Evolutionary conservation across 2,797 vertebrate species (phyloP).

Genomic region (Esox masquinongy): DNA sequence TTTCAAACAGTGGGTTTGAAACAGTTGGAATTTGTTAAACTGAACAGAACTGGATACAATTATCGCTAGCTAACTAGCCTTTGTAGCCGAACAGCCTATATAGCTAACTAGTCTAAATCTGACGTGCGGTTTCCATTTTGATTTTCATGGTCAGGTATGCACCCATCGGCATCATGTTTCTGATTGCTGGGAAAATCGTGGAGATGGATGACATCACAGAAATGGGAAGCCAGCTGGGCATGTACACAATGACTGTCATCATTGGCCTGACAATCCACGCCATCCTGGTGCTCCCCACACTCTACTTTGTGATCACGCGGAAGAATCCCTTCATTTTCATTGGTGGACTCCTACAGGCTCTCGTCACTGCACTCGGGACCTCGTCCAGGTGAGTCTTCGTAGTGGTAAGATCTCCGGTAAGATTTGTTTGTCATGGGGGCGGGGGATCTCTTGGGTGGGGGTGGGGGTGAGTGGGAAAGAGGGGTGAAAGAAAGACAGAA

Average conservation of each 20-base stretch:
- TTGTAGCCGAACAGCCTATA: not conserved
- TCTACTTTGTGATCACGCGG: slow-evolving; percentile 81
- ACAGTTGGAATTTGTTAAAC: too few species aligned
- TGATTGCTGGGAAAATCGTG: slow-evolving; percentile 85
- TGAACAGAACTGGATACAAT: too few species aligned
- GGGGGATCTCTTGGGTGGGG: too few species aligned
- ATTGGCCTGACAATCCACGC: slow-evolving; percentile 77
- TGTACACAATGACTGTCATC: slow-evolving; percentile 84
- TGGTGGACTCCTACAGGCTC: slow-evolving; percentile 79
- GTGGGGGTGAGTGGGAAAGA: too few species aligned
- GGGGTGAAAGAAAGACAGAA: too few species aligned
- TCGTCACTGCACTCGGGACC: slow-evolving; percentile 83
- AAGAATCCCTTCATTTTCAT: slow-evolving; percentile 82
- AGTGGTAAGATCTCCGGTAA: not conserved
- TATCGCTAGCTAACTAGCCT: too few species aligned
- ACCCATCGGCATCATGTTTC: slow-evolving; percentile 81
- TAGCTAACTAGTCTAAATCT: not conserved
- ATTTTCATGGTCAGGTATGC: slow-evolving; percentile 75
- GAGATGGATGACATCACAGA: slow-evolving; percentile 78
- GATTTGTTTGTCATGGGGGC: too few species aligned
- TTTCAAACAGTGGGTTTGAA: too few species aligned
- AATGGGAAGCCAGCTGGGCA: slow-evolving; percentile 80
- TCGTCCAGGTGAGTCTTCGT: slow-evolving; percentile 75
- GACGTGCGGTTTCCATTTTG: not conserved
- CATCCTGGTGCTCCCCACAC: slow-evolving; percentile 73